phyloP scores from a whole-genome alignment of 2,113 vertebrate genomes.

The Psophia crepitans region DNA sequence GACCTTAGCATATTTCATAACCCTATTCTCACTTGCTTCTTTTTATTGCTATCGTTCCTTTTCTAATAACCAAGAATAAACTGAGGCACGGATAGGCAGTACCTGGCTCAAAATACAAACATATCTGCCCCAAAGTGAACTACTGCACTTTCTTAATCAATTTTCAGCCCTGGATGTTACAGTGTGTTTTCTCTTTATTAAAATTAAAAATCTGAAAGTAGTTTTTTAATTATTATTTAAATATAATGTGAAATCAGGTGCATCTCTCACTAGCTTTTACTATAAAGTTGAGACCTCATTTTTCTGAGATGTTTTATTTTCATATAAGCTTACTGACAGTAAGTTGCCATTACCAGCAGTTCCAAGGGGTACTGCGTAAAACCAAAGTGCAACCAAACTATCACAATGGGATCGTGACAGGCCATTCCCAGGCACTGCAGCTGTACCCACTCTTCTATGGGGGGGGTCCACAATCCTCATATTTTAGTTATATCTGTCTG shows the following conservation, averaged over 20 bases:
- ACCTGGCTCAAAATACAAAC: neutral
- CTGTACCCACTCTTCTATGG: neutral
- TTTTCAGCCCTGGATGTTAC: neutral
- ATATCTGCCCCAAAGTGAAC: neutral
- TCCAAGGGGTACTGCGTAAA: neutral
- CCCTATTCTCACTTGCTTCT: neutral
- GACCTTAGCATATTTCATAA: neutral
- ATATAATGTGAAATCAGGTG: neutral
- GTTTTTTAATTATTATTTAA: neutral
- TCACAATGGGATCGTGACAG: neutral
- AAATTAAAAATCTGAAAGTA: neutral
- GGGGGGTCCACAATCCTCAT: neutral
- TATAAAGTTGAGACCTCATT: neutral
- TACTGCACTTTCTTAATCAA: neutral
- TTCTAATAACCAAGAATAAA: neutral
- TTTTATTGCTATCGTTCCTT: neutral
- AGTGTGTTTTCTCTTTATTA: neutral
- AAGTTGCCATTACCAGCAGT: neutral
- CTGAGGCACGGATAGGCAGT: neutral
- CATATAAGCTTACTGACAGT: neutral
- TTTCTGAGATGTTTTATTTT: neutral
- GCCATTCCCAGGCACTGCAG: neutral
- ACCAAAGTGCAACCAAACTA: neutral
- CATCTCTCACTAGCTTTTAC: neutral
- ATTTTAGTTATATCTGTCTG: neutral